Percentiles rank a stretch among this genome's conserved stretches.
These are phyloP conservation scores for Norana najaformis DNA, from an alignment of 2,888 invertebrate genomes.

Conservation along the genomic window DNA sequence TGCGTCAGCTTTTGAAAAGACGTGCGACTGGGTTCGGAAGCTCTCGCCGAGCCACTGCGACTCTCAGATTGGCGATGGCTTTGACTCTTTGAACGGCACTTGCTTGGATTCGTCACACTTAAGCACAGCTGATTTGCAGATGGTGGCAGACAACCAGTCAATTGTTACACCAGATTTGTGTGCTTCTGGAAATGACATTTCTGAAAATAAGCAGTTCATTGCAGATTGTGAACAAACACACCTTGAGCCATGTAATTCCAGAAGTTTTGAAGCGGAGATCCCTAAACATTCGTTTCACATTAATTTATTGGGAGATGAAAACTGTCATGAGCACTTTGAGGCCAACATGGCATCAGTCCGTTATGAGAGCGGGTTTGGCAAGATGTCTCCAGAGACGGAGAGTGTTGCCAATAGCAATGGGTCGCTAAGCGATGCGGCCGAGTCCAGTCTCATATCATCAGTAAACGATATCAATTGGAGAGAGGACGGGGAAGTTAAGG, in stretches of 20 bases:
- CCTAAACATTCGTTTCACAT: background rate
- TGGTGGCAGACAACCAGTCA: background rate
- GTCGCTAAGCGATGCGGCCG: conserved; percentile 26
- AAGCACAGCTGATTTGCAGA: background rate
- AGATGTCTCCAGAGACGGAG: background rate
- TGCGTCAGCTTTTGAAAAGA: conserved; percentile 16
- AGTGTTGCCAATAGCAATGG: conserved; percentile 28
- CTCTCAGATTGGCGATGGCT: background rate
- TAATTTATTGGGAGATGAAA: background rate
- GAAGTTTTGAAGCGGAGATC: background rate
- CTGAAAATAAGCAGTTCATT: background rate
- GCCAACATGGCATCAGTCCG: background rate
- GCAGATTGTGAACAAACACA: background rate
- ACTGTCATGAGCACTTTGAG: background rate
- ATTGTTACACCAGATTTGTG: background rate
- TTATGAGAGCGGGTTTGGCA: background rate
- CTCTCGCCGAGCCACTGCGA: conserved; percentile 17
- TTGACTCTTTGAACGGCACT: background rate
- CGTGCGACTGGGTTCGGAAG: conserved; percentile 27
- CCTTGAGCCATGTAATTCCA: background rate
- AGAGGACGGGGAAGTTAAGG: background rate
- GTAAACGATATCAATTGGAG: background rate
- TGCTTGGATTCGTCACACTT: background rate
- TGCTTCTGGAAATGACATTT: background rate
- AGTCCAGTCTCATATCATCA: conserved; percentile 27